Percentiles rank a stretch among this genome's conserved stretches.
These are phyloP conservation scores for Tonatia bakeri DNA, from an alignment of 2,113 vertebrate species.

Conservation along the genomic window DNA sequence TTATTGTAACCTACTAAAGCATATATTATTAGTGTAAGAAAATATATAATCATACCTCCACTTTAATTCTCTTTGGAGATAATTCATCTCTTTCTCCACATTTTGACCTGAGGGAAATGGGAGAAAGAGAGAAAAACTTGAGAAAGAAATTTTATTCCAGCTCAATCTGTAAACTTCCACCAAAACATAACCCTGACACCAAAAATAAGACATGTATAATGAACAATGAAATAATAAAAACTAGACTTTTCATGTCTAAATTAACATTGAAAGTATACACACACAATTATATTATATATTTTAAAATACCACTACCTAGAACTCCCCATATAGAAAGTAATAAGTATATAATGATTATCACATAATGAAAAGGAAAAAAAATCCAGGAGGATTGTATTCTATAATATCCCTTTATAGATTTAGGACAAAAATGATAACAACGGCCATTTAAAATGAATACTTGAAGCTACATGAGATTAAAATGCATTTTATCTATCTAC, in stretches of 20 bases:
- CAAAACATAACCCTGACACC: not conserved
- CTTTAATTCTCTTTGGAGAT: slow-evolving; percentile 96
- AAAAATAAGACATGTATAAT: not conserved
- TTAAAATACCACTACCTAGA: not conserved
- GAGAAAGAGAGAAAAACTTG: slow-evolving; percentile 19
- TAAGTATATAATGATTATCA: not conserved
- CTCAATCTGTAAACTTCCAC: not conserved
- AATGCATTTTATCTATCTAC: not conserved
- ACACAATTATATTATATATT: not conserved
- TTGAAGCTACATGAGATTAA: not conserved
- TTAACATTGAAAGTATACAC: not conserved
- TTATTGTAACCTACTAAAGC: not conserved
- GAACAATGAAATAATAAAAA: not conserved
- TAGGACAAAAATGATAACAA: not conserved
- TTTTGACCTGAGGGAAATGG: slow-evolving; percentile 84
- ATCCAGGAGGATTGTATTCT: not conserved
- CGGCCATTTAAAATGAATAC: not conserved
- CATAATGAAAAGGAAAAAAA: not conserved
- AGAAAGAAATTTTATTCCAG: slow-evolving; percentile 23
- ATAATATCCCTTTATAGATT: not conserved
- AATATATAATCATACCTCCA: slow-evolving; percentile 84
- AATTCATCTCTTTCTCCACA: slow-evolving; percentile 94
- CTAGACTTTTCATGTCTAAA: not conserved
- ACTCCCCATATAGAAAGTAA: not conserved
- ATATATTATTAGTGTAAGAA: slow-evolving; percentile 48